Conservation (phyloP, 2,888 invertebrate species). For the Cheilosia variabilis region DNA sequence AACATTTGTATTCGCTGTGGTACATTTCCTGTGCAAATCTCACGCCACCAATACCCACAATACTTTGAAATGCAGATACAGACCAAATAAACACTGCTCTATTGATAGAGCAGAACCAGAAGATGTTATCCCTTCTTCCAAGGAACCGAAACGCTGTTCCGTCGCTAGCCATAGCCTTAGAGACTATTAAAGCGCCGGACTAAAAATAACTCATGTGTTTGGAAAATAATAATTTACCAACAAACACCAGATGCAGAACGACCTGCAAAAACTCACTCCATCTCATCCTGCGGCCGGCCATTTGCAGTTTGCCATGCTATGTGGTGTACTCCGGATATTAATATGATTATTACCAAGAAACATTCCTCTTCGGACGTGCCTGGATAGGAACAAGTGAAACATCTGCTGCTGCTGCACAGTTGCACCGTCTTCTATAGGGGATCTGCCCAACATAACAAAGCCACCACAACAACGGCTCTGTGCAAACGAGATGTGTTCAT, state of each 20-base stretch:
- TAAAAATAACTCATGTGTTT: slow-evolving; percentile 61
- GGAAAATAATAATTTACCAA: slow-evolving; percentile 62
- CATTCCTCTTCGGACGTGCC: slow-evolving; percentile 51
- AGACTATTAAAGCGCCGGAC: slow-evolving; percentile 32
- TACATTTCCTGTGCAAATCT: too few relatives aligned
- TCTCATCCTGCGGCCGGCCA: slow-evolving; percentile 40
- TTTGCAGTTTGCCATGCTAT: slow-evolving; percentile 49
- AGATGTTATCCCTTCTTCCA: background rate
- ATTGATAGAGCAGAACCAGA: background rate
- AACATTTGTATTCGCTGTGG: too few relatives aligned
- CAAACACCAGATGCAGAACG: slow-evolving; percentile 68
- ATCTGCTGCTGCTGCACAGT: slow-evolving; percentile 62
- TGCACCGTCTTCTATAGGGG: slow-evolving; percentile 41
- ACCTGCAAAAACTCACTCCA: slow-evolving; percentile 41
- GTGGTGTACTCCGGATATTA: slow-evolving; percentile 58
- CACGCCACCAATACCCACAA: too few relatives aligned
- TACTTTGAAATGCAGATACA: too few relatives aligned
- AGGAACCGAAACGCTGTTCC: slow-evolving; percentile 45
- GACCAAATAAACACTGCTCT: background rate
- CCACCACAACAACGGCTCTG: background rate
- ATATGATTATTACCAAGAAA: slow-evolving; percentile 61
- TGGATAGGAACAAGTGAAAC: slow-evolving; percentile 33
- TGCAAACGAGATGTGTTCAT: slow-evolving; percentile 18
- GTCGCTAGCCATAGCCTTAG: slow-evolving; percentile 6
- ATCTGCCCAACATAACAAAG: slow-evolving; percentile 38